Conservation (phyloP, 2,113 vertebrate species). For the Ornithorhynchus anatinus region DNA sequence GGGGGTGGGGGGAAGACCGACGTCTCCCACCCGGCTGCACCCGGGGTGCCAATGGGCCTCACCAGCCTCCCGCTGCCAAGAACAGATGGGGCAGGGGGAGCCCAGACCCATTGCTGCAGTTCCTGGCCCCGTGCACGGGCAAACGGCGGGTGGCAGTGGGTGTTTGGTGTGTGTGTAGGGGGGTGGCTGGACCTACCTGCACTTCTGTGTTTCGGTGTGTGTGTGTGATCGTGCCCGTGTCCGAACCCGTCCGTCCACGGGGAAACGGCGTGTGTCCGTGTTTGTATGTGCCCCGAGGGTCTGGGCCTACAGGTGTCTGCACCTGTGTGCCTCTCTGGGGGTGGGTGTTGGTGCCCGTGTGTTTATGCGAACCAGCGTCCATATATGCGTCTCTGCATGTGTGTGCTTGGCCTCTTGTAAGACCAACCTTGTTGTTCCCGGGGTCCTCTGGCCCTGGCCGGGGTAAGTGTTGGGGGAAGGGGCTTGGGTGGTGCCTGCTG, state of each 20-base stretch:
- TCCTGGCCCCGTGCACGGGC: too few relatives aligned
- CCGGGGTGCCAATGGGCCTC: too few relatives aligned
- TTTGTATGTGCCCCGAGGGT: not conserved
- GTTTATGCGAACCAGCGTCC: not conserved
- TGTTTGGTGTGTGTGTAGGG: not conserved
- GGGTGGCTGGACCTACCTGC: not conserved
- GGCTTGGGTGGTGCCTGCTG: not conserved
- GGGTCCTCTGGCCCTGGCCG: not conserved
- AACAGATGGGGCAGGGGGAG: too few relatives aligned
- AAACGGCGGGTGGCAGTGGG: not conserved
- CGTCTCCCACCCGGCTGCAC: too few relatives aligned
- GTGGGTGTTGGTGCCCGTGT: not conserved
- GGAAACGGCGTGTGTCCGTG: not conserved
- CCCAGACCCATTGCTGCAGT: too few relatives aligned
- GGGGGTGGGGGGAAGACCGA: not conserved
- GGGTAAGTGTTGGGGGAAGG: not conserved
- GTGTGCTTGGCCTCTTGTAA: not conserved
- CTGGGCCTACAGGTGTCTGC: too few relatives aligned
- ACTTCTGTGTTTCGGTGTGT: not conserved
- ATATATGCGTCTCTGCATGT: not conserved
- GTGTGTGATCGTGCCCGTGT: too few relatives aligned
- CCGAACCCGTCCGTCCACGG: too few relatives aligned
- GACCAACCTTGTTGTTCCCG: not conserved
- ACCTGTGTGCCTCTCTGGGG: not conserved
- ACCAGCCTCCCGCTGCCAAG: too few relatives aligned